Base-by-base conservation (phyloP, 2,888 invertebrate species). In the Cetonia aurata region DNA sequence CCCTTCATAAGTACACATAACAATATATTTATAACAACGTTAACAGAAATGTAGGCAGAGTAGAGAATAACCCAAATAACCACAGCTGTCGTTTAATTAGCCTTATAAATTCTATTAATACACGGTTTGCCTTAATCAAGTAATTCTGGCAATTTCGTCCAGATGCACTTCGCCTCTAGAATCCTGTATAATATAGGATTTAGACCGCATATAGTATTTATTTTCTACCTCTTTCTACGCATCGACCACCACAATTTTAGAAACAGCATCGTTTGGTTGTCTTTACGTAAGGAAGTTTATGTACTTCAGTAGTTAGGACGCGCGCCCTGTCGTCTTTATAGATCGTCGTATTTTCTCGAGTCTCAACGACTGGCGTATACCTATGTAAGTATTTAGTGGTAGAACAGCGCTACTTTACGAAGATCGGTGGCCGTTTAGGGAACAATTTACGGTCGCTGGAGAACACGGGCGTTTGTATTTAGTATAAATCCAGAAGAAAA, bases 71-170 rank as follows among this genome's bases (percentile, higher is more conserved):
- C 53, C 41, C n/a, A n/a, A 19, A 15, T 53, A 37, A 37, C 37
- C 37, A 37, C 37, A 53, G 48, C 67, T 69, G 69, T 52, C 69
- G 52, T 59, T 60, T 69, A 60, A 69, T 69, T 69, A 42, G 42
- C 31, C 56, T 68, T 57, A 46, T 68, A 57, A 67, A 41, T 44
- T 67, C 55, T 55, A 41, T 67, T 52, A 41, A 50, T 15, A 52
- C 60, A 52, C 60, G 17, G 44, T 60, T 46, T 44, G 60, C 46
- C 60, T 50, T 67, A 67, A 67, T 67, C 67, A 53, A 53, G 67
- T 50, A 67, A 67, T 67, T 67, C 37, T 42, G 41, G n/a, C 67
- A 53, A 67, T 52, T 67, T 53, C 41, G 33, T 33, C 13, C 53
- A 17, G 48, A 17, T 17, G 53, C 19, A 53, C 31, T 50, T 15